phyloP scores from a whole-genome alignment of 2,888 invertebrate genomes.

The Tetragnatha montana region DNA sequence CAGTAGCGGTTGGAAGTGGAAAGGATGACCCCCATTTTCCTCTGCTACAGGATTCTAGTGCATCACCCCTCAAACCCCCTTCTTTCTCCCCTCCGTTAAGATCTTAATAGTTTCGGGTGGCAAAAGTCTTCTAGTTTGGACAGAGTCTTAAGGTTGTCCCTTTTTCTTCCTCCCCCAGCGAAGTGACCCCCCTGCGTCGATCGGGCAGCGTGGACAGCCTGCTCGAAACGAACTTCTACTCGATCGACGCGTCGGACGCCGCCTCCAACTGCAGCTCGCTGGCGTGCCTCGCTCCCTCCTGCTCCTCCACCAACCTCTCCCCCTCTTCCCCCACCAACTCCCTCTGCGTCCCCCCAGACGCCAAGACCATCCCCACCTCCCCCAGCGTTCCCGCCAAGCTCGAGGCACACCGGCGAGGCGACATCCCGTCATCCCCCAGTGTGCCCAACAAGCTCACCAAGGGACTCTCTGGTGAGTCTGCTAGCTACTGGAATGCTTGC shows the following conservation, averaged over 20 bases:
- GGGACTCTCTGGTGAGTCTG: slow-evolving; percentile 69
- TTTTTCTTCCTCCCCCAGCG: background rate
- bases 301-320: slow-evolving; percentile 48
- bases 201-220: slow-evolving; percentile 73
- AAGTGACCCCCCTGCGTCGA: slow-evolving; percentile 71
- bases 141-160: too few species aligned
- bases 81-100: too few species aligned
- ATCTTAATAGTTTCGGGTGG: too few species aligned
- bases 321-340: slow-evolving; percentile 30
- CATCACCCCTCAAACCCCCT: too few species aligned
- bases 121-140: too few species aligned
- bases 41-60: too few species aligned
- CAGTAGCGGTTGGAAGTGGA: too few species aligned
- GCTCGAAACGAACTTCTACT: slow-evolving; percentile 63
- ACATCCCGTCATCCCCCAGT: slow-evolving; percentile 73
- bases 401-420: slow-evolving; percentile 69
- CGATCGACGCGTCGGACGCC: slow-evolving; percentile 56
- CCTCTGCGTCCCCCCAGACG: slow-evolving; percentile 53
- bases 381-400: slow-evolving; percentile 71
- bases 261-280: slow-evolving; percentile 63
- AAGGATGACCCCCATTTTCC: too few species aligned
- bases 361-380: slow-evolving; percentile 66
- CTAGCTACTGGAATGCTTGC: background rate
- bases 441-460: slow-evolving; percentile 72
- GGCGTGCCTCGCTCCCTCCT: slow-evolving; percentile 54